Percentiles rank a stretch among this genome's conserved stretches.
Evolutionary conservation across 2,888 invertebrate genomes (phyloP).

Genomic region (Tetragonula carbonaria): DNA sequence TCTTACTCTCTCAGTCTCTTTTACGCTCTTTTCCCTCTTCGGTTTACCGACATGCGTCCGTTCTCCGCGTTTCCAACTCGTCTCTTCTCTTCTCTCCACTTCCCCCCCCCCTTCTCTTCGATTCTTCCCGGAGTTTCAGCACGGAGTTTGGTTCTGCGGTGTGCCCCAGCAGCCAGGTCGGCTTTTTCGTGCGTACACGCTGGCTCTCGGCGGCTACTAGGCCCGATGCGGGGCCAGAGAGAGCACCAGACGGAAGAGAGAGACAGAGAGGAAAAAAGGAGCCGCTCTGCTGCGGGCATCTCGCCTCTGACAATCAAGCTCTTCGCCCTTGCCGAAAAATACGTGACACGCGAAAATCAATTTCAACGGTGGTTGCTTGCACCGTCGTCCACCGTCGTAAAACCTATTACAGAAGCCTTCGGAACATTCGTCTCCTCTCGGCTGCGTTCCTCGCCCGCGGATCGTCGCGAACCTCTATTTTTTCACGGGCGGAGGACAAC

Average conservation of each 20-base stretch:
- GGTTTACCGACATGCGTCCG: constrained; percentile 1
- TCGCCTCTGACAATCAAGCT: constrained; percentile 51
- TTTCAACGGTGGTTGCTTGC: constrained; percentile 74
- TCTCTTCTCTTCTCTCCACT: constrained; percentile 10
- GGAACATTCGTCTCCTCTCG: constrained; percentile 22
- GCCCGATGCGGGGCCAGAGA: constrained; percentile 3
- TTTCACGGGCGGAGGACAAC: neutral
- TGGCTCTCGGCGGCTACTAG: constrained; percentile 20
- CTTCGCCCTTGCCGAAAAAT: constrained; percentile 67
- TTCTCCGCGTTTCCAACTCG: neutral
- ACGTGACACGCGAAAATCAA: constrained; percentile 79
- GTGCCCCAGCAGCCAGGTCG: constrained; percentile 15
- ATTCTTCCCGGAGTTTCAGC: constrained; percentile 4
- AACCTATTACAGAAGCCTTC: constrained; percentile 63
- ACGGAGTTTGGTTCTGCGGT: constrained; percentile 23
- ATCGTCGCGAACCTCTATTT: neutral
- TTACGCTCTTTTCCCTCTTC: neutral
- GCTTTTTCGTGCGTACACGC: constrained; percentile 47
- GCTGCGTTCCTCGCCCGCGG: neutral
- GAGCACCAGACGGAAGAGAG: neutral
- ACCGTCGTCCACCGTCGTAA: constrained; percentile 50
- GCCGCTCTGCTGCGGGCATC: constrained; percentile 63
- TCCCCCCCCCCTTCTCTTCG: neutral
- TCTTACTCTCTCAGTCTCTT: neutral
- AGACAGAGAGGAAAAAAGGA: constrained; percentile 61